Evolutionary conservation across 2,888 invertebrate genomes (phyloP).

Genomic region (Coleophora flavipennella): DNA sequence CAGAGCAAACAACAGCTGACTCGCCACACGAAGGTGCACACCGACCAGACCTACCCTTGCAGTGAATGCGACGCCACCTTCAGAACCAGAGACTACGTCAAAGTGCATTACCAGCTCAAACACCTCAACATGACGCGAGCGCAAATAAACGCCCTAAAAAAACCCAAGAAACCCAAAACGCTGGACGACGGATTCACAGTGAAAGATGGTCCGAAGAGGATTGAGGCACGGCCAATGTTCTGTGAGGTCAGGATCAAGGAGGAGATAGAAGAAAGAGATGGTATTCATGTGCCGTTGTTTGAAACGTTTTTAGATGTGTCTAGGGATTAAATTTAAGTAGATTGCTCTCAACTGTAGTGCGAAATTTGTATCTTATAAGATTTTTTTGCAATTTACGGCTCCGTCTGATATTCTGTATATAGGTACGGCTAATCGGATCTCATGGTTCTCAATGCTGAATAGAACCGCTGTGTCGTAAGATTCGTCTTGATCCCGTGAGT

Average conservation of each 20-base stretch:
- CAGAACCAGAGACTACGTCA: constrained; percentile 37
- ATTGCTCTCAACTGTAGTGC: no score
- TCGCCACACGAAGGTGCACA: constrained; percentile 33
- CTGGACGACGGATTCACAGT: background rate
- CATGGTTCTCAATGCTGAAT: no score
- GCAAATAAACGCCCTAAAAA: constrained; percentile 20
- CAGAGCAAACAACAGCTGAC: constrained; percentile 38
- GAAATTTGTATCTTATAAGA: no score
- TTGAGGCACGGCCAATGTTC: background rate
- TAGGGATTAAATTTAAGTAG: no score
- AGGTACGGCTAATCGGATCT: no score
- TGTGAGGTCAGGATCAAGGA: background rate
- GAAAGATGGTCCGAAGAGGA: background rate
- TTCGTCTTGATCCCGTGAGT: no score
- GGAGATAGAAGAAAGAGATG: background rate
- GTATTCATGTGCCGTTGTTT: constrained; percentile 14
- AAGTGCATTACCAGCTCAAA: constrained; percentile 33
- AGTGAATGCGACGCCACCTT: constrained; percentile 34
- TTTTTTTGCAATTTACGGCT: no score
- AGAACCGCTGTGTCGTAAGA: no score
- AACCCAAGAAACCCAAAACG: background rate
- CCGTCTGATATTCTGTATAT: no score
- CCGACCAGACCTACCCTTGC: constrained; percentile 34
- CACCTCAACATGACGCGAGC: constrained; percentile 37
- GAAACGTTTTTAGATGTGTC: constrained; percentile 20